phyloP scores from a whole-genome alignment of 1,140 invertebrate species.

The Bombus waltoni region DNA sequence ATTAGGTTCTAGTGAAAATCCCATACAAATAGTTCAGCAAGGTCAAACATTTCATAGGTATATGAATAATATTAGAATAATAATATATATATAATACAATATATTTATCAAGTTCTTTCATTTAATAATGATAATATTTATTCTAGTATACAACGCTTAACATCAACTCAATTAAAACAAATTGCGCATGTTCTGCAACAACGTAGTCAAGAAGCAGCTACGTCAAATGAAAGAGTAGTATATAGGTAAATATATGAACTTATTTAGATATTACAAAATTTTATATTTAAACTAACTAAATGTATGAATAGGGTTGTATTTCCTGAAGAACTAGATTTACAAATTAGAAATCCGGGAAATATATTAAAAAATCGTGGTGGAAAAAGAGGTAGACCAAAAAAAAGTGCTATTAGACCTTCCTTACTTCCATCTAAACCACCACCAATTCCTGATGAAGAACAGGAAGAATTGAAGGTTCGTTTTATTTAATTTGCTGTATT shows the following conservation, averaged over 20 bases:
- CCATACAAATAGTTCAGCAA: slow-evolving; percentile 87
- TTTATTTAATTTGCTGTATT: slow-evolving; percentile 5
- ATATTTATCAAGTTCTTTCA: neutral
- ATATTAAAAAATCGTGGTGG: slow-evolving; percentile 72
- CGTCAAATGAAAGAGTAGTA: slow-evolving; percentile 84
- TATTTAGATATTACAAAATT: slow-evolving; percentile 57
- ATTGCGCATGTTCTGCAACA: slow-evolving; percentile 86
- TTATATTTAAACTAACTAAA: slow-evolving; percentile 8
- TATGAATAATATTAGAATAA: neutral
- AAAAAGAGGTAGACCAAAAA: slow-evolving; percentile 80
- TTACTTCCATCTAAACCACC: slow-evolving; percentile 59
- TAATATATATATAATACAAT: slow-evolving; percentile 14
- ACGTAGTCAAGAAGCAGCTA: slow-evolving; percentile 76
- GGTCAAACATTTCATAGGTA: slow-evolving; percentile 82
- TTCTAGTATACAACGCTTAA: slow-evolving; percentile 85
- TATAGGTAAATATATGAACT: slow-evolving; percentile 79
- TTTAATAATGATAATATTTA: slow-evolving; percentile 33
- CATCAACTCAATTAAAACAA: slow-evolving; percentile 85
- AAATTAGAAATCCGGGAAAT: slow-evolving; percentile 69
- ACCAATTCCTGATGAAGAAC: slow-evolving; percentile 69
- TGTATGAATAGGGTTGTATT: slow-evolving; percentile 76
- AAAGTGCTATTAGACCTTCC: slow-evolving; percentile 65
- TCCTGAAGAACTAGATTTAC: slow-evolving; percentile 79
- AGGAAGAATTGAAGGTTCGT: slow-evolving; percentile 75
- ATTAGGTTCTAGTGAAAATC: slow-evolving; percentile 85